Base-by-base conservation (phyloP, 2,888 invertebrate genomes). In the Nasonia oneida region DNA sequence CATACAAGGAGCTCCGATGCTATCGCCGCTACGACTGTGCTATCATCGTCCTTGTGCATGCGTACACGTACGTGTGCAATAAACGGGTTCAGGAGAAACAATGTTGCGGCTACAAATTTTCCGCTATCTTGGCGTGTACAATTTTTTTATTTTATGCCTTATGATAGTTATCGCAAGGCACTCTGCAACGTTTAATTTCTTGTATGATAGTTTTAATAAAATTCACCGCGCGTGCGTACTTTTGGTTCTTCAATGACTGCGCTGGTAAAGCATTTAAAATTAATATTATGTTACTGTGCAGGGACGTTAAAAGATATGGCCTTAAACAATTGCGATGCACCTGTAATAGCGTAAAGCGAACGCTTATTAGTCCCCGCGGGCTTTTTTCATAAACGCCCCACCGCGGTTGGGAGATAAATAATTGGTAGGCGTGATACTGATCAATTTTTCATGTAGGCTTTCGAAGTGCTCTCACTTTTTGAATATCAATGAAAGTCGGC, bases 341-440 rank as follows among this genome's bases (percentile, higher is more conserved):
- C 37, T 39, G n/a, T 39, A 76, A 50, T n/a, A 6, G 57, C 57
- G 61, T 39, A 76, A 37, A 33, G 37, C 18, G 57, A 39, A 76
- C 39, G 57, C 15, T 76, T 61, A 61, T 76, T 57, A 61, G 61
- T 37, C 76, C 57, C 76, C 61, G 33, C 57, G 33, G 57, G 76
- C 57, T 61, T 76, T 50, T 29, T 76, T 76, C 39, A 18, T 61
- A 61, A 57, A n/a, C 57, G 33, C 39, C n/a, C 50, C 57, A 18
- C 39, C n/a, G n/a, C n/a, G n/a, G 61, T 37, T 76, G 76, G 61
- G 14, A 23, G 37, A 39, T 61, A 57, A 76, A 76, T 76, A 76
- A 76, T 76, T 76, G 76, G 76, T 76, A 76, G 76, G 76, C 76
- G 76, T 76, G 76, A 15, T 76, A 39, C 6, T 10, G 50, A 18